Conservation (phyloP, 2,797 vertebrate genomes). For the Rachycentron canadum region DNA sequence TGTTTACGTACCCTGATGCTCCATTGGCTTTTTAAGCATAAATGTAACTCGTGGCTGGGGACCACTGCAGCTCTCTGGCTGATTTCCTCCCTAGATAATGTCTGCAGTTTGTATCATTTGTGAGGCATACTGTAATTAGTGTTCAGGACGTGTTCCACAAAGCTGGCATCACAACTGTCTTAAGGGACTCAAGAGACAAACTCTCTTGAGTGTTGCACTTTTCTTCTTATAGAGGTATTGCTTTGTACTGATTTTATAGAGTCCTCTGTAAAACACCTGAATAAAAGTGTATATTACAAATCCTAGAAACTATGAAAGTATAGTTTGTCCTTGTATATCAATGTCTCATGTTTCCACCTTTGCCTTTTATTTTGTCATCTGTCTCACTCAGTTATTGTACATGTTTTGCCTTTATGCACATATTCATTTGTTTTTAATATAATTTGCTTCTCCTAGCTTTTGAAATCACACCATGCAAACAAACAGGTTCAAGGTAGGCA, state of each 20-base stretch:
- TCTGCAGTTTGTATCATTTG: constrained; percentile 21
- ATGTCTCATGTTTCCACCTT: constrained; percentile 18
- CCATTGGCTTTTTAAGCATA: constrained; percentile 19
- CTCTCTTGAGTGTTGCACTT: not conserved
- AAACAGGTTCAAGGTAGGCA: constrained; percentile 98
- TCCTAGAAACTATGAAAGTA: not conserved
- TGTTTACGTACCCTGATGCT: constrained; percentile 8
- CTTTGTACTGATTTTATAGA: not conserved
- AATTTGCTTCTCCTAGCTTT: constrained; percentile 93
- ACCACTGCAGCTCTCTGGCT: not conserved
- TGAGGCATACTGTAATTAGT: constrained; percentile 34
- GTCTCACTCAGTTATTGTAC: constrained; percentile 54
- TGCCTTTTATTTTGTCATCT: constrained; percentile 57
- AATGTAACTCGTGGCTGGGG: constrained; percentile 19
- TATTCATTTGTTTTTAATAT: constrained; percentile 77
- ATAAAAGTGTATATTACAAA: not conserved
- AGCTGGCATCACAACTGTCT: constrained; percentile 7
- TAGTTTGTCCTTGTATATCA: not conserved
- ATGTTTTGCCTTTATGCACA: constrained; percentile 65
- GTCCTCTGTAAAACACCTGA: too few relatives aligned
- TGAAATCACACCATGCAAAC: constrained; percentile 99
- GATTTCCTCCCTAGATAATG: constrained; percentile 10
- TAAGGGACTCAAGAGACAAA: constrained; percentile 2
- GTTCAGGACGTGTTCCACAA: constrained; percentile 24
- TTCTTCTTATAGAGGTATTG: not conserved